Evolutionary conservation across 2,888 invertebrate species (phyloP).

Genomic region (Pasiphila rectangulata): DNA sequence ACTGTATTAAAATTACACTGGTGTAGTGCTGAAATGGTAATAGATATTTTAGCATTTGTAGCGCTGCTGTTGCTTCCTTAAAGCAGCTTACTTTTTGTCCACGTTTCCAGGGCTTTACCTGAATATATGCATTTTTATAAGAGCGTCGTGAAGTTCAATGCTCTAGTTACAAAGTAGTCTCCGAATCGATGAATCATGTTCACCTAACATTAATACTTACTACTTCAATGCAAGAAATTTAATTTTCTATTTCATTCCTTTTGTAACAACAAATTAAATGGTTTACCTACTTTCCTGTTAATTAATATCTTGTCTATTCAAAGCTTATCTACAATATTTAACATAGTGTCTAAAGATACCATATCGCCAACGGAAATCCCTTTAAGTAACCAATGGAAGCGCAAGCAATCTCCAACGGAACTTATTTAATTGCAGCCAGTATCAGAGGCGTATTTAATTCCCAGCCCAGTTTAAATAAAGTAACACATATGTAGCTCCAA

Average conservation of each 20-base stretch:
- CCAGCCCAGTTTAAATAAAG: constrained; percentile 62
- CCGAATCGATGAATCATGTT: too few species aligned
- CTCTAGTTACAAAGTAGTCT: too few species aligned
- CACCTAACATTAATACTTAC: too few species aligned
- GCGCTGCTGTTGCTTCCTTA: constrained; percentile 7
- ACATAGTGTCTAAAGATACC: background rate
- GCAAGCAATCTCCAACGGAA: constrained; percentile 10
- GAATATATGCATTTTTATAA: constrained; percentile 14
- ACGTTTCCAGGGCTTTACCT: constrained; percentile 3
- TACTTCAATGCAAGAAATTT: too few species aligned
- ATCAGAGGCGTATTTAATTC: constrained; percentile 60
- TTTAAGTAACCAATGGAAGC: background rate
- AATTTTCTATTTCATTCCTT: too few species aligned
- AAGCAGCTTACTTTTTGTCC: constrained; percentile 3
- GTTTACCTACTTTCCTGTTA: too few species aligned
- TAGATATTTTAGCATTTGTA: constrained; percentile 40
- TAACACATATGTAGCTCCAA: constrained; percentile 40
- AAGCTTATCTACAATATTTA: background rate
- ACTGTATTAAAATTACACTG: constrained; percentile 58
- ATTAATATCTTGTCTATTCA: background rate
- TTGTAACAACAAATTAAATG: too few species aligned
- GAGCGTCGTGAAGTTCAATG: background rate
- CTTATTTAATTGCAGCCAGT: constrained; percentile 58
- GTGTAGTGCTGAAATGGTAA: constrained; percentile 28
- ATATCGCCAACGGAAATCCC: background rate